Evolutionary conservation across 2,113 vertebrate species (phyloP), one percentile per base, ranked within the genome.

Genomic region (Apistogramma diplotaenia): DNA sequence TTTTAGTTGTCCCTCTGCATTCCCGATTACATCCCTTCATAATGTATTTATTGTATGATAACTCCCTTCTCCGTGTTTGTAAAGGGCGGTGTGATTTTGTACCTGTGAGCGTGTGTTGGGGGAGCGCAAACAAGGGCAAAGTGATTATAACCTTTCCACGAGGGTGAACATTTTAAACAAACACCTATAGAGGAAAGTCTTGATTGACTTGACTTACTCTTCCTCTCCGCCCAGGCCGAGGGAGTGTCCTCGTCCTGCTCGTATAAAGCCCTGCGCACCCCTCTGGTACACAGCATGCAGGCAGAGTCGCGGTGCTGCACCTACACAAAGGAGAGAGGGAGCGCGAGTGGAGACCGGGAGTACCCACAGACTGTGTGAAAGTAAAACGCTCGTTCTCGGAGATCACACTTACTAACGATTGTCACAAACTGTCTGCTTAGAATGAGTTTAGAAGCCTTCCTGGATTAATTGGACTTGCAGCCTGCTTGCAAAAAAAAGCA

Each of bases 191-290:
- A 94, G 93, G 81, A 23, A 85, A 74, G 59, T 75, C 73, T 61
- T 78, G 87, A 84, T 86, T 90, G 87, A 87, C 93, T 83, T 88
- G 86, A 85, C 93, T 83, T 86, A 7, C 35, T 23, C 60, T 49
- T 58, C 37, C 85, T 85, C 87, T 86, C 82, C 55, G 75, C 83
- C 83, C 81, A 7, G 8, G 49, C 27, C 2, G 35, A 81, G 35
- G 96, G 92, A 89, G 95, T 87, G 94, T 80, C 91, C 18, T 73
- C 12, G 19, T 74, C 19, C 15, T 80, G 56, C 2, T 67, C 1
- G 18, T 96, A 97, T 97, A 97, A 97, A 97, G 95, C 87, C 53
- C 84, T 95, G 85, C 94, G 92, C 82, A 80, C 84, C 84, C 88
- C 35, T 19, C 74, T 46, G 61, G 25, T 15, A 8, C 9, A 25